Percentiles rank a stretch among this genome's conserved stretches.
phyloP scores from a whole-genome alignment of 2,888 invertebrate genomes.

The Rhagium mordax region DNA sequence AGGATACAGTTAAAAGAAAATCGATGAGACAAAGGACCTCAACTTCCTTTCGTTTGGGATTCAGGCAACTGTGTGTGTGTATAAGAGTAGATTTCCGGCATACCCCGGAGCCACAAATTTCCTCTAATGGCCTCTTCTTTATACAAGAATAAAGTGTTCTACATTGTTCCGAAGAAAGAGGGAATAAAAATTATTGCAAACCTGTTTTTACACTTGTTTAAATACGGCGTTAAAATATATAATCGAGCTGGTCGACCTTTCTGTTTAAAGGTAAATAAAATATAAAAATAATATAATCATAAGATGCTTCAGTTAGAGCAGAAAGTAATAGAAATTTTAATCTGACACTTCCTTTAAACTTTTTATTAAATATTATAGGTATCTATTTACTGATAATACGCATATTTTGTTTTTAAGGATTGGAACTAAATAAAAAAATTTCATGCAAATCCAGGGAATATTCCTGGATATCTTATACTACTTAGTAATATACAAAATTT shows the following conservation, averaged over 20 bases:
- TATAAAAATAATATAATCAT: no score
- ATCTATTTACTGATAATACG: no score
- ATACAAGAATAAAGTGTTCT: slow-evolving; percentile 12
- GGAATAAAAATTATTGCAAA: background rate
- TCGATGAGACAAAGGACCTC: slow-evolving; percentile 23
- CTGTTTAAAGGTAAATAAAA: background rate
- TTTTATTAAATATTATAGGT: no score
- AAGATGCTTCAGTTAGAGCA: no score
- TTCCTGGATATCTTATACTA: no score
- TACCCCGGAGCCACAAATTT: slow-evolving; percentile 17
- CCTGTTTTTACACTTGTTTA: background rate
- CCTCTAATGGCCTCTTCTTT: slow-evolving; percentile 30
- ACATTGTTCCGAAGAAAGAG: background rate
- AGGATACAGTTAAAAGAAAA: slow-evolving; percentile 19
- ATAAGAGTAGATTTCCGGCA: slow-evolving; percentile 7
- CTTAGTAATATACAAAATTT: no score
- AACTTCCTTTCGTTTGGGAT: slow-evolving; percentile 22
- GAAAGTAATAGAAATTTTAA: no score
- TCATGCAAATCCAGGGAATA: no score
- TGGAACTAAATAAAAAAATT: no score
- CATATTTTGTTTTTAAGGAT: no score
- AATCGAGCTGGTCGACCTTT: background rate
- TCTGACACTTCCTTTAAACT: no score
- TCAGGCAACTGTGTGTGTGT: slow-evolving; percentile 7
- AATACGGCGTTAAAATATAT: background rate